Percentiles rank a stretch among this genome's conserved stretches.
Conservation (phyloP, 2,797 vertebrate species). For the Myoxocephalus aenaeus region DNA sequence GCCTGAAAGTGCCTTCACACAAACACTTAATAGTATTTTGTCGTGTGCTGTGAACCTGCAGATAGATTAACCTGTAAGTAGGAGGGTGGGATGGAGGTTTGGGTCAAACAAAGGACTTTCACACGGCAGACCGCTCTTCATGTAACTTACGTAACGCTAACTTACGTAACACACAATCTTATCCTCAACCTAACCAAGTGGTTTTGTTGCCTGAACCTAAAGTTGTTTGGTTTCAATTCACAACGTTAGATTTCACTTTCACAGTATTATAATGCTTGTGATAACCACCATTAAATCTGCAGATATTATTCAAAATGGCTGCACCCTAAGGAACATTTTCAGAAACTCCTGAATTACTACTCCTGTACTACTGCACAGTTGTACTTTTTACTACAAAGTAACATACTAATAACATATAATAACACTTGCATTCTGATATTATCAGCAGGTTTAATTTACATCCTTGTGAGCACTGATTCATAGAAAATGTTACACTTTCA, state of each 20-base stretch:
- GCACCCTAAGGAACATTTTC: not conserved
- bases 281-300: not conserved
- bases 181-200: not conserved
- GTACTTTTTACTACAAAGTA: not conserved
- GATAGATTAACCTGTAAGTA: too few relatives aligned
- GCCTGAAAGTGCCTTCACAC: slow-evolving; percentile 72
- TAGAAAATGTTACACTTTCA: not conserved
- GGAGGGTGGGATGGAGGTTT: not conserved
- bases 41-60: too few relatives aligned
- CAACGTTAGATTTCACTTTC: not conserved
- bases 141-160: too few relatives aligned
- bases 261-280: not conserved
- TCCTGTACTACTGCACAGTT: not conserved
- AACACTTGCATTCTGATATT: not conserved
- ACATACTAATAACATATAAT: not conserved
- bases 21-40: not conserved
- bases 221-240: not conserved
- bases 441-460: not conserved
- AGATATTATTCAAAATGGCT: not conserved
- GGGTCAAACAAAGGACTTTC: not conserved
- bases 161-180: too few relatives aligned
- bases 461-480: not conserved
- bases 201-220: not conserved
- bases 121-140: not conserved
- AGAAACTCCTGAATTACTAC: not conserved